phyloP scores from a whole-genome alignment of 2,113 vertebrate genomes.

The Gymnorhina tibicen region DNA sequence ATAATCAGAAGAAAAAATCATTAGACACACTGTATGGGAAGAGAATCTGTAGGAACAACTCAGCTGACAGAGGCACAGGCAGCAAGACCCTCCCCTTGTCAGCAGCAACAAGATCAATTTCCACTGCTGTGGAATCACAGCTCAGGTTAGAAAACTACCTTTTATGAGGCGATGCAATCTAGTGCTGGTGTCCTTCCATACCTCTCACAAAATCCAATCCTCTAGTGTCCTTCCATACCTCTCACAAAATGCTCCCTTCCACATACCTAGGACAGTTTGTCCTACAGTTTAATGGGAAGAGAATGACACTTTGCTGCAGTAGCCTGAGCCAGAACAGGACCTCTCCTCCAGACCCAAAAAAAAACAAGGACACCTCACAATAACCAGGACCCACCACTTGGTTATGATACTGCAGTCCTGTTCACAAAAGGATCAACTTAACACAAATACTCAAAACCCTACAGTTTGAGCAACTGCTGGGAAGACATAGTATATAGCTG shows the following conservation, averaged over 20 bases:
- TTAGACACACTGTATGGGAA: not conserved
- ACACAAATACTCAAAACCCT: not conserved
- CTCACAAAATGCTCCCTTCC: not conserved
- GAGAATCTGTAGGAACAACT: not conserved
- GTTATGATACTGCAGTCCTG: not conserved
- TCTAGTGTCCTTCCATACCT: not conserved
- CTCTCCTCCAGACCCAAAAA: fast-evolving
- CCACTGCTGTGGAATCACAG: not conserved
- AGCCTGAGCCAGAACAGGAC: not conserved
- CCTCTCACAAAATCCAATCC: not conserved
- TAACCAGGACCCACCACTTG: not conserved
- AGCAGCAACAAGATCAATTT: not conserved
- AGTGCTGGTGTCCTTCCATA: not conserved
- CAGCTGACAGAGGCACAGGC: not conserved
- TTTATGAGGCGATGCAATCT: not conserved
- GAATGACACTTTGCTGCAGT: not conserved
- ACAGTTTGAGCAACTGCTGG: not conserved
- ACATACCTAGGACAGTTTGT: not conserved
- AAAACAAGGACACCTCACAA: not conserved
- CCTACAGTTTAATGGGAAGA: not conserved
- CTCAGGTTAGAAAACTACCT: not conserved
- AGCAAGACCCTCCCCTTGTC: not conserved
- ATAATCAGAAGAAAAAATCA: not conserved
- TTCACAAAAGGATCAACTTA: not conserved
- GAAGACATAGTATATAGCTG: no score